phyloP scores from a whole-genome alignment of 2,113 vertebrate species.

The Ornithorhynchus anatinus region DNA sequence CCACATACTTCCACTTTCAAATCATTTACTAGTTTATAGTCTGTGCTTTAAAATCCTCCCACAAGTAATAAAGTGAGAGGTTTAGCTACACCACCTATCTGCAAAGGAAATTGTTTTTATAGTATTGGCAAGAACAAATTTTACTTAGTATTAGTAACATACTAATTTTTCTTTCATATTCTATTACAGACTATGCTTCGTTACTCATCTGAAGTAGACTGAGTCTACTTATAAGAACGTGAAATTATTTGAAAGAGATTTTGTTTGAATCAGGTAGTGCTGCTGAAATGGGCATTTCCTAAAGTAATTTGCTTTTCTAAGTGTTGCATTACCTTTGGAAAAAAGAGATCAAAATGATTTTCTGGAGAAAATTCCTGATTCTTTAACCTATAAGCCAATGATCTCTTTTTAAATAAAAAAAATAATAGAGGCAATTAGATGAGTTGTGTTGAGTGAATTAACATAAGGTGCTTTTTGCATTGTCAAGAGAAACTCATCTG shows the following conservation, averaged over 20 bases:
- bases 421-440: conserved; percentile 48
- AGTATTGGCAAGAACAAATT: no score
- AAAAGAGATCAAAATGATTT: conserved; percentile 57
- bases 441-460: no score
- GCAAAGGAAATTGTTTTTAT: conserved; percentile 24
- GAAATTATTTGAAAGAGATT: conserved; percentile 31
- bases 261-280: conserved; percentile 48
- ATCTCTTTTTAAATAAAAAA: conserved; percentile 30
- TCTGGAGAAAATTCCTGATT: conserved; percentile 56
- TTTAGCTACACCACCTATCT: conserved; percentile 14
- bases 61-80: conserved; percentile 26
- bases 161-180: conserved; percentile 27
- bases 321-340: conserved; percentile 47
- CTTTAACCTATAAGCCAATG: conserved; percentile 47
- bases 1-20: conserved; percentile 26
- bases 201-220: conserved; percentile 36
- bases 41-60: conserved; percentile 33
- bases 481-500: conserved; percentile 51
- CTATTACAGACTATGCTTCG: conserved; percentile 35
- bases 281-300: conserved; percentile 43
- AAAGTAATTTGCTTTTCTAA: conserved; percentile 38
- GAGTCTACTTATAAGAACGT: conserved; percentile 37
- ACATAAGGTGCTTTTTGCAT: conserved; percentile 51
- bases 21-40: conserved; percentile 6
- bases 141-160: conserved; percentile 24